Evolutionary conservation across 2,113 vertebrate genomes (phyloP), one percentile per base, ranked within the genome.

Genomic region (Uropsilus gracilis): DNA sequence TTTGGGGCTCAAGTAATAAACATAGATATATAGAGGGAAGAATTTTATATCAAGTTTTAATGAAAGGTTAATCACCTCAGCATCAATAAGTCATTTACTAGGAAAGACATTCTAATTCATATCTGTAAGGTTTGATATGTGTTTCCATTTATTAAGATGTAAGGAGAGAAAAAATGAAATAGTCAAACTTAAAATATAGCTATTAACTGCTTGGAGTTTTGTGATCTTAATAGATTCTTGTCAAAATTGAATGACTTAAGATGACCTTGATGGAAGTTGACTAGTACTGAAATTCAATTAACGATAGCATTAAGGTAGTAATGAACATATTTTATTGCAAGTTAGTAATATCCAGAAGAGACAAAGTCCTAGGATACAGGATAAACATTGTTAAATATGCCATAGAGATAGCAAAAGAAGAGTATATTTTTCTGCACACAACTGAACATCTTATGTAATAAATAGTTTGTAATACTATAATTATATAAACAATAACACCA

Each of bases 41-140:
- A 89, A 91, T 97, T 97, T 97, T 94, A 95, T 92, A 95, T 89
- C 89, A 92, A 94, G 55, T 92, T 96, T 96, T 97, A 97, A 96
- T 94, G 93, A 95, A 96, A 97, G 86, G 95, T 97, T 97, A 97
- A 96, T 96, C 91, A 94, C 91, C 95, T 81, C 55, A 82, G 48
- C 91, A 97, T 95, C 89, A 86, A 89, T 91, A 94, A 96, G 71
- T 96, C 78, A 95, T 86, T 92, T 71, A 68, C 57, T 72, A 42
- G n/a, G 69, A 57, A 89, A 94, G 72, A 13, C 82, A 89, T 82
- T 88, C 42, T 90, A 91, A 95, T 89, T 95, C 71, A 61, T 90
- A 96, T 94, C 68, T 92, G 46, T 80, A 93, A 78, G 9, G 28
- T 92, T 93, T 96, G 77, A 89, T 86, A 90, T 86, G 87, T 90